phyloP scores from a whole-genome alignment of 2,113 vertebrate genomes.

The Opisthocomus hoazin region DNA sequence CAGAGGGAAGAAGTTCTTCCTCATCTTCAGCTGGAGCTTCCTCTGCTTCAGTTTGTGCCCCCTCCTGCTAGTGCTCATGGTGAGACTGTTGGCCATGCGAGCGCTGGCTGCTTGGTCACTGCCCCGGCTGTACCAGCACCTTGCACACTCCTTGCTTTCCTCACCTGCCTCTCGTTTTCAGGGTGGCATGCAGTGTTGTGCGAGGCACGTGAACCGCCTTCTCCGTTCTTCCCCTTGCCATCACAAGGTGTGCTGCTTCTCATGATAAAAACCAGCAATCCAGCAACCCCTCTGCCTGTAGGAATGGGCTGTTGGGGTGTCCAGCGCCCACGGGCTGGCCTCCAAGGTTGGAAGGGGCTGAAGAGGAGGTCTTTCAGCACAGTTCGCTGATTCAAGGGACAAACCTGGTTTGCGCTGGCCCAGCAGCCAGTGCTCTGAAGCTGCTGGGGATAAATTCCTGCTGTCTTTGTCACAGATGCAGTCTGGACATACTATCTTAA shows the following conservation, averaged over 20 bases:
- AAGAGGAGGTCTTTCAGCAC: not conserved
- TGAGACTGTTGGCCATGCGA: not conserved
- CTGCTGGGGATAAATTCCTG: not conserved
- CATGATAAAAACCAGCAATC: not conserved
- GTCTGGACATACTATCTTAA: not conserved
- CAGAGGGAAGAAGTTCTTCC: no score
- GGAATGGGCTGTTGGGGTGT: fast-evolving
- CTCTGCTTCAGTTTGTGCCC: no score
- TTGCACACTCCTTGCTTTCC: fast-evolving
- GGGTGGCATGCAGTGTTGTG: fast-evolving
- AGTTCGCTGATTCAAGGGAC: not conserved
- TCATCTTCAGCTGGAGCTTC: no score
- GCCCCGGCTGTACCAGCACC: not conserved
- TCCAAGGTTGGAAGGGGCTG: no score
- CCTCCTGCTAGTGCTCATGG: not conserved
- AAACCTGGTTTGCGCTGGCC: no score
- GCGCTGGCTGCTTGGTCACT: not conserved
- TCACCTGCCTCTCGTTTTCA: not conserved
- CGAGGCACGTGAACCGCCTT: fast-evolving
- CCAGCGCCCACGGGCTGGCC: no score
- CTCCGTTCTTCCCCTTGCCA: not conserved
- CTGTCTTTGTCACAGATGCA: fast-evolving
- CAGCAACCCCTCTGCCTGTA: not conserved
- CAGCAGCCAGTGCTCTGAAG: fast-evolving
- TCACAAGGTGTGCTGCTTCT: not conserved